These are phyloP conservation scores for Hemitrygon akajei DNA, from an alignment of 2,797 vertebrate species.

Conservation along the genomic window DNA sequence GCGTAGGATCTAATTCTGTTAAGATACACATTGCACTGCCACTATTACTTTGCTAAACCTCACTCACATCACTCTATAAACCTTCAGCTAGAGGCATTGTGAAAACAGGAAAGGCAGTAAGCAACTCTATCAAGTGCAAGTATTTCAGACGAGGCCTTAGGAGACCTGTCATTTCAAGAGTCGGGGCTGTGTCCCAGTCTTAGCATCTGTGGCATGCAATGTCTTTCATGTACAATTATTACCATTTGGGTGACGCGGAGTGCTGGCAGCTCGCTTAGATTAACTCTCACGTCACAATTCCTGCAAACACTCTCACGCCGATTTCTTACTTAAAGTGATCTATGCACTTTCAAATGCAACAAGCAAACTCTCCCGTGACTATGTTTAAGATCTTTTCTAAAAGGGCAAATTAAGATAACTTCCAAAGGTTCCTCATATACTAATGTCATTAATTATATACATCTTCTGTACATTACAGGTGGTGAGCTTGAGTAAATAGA, in stretches of 20 bases:
- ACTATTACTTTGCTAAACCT: background rate
- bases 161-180: background rate
- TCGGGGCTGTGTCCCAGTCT: background rate
- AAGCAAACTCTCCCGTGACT: slow-evolving; percentile 4
- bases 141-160: background rate
- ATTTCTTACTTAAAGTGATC: background rate
- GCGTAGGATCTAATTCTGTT: background rate
- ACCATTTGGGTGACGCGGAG: background rate
- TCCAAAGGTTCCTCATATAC: background rate
- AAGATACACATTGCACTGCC: background rate
- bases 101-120: background rate
- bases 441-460: background rate
- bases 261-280: background rate
- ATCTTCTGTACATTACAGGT: background rate
- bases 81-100: slow-evolving; percentile 12
- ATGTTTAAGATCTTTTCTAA: slow-evolving; percentile 1
- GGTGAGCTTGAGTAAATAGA: background rate
- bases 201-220: background rate
- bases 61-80: background rate
- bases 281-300: background rate
- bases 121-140: background rate
- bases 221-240: background rate
- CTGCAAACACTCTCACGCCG: background rate
- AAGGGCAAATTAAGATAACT: background rate
- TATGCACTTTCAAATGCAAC: background rate